phyloP scores from a whole-genome alignment of 2,888 invertebrate species.

The Polyommatus icarus region DNA sequence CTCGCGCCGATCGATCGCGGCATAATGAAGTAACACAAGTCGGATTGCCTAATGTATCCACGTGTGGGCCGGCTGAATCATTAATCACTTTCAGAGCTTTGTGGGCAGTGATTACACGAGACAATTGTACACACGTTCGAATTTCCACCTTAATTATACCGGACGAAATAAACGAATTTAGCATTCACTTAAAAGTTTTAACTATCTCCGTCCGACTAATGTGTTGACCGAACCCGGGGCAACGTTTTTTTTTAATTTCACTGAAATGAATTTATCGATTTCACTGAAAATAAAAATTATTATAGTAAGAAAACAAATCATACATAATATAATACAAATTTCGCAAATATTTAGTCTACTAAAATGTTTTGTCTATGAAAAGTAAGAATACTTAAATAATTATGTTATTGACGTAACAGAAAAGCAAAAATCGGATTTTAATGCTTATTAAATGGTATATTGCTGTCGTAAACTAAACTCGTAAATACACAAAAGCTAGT shows the following conservation, averaged over 20 bases:
- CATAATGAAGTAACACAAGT: slow-evolving; percentile 39
- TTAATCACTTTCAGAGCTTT: slow-evolving; percentile 59
- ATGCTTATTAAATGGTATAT: background rate
- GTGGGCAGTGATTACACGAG: slow-evolving; percentile 44
- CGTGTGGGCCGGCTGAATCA: slow-evolving; percentile 47
- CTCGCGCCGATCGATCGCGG: slow-evolving; percentile 27
- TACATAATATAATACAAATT: background rate
- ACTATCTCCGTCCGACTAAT: background rate
- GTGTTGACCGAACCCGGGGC: background rate
- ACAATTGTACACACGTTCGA: slow-evolving; percentile 42
- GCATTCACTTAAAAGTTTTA: background rate
- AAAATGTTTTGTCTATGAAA: background rate
- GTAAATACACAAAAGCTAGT: background rate
- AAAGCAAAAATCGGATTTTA: background rate
- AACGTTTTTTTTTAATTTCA: background rate
- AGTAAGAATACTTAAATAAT: background rate
- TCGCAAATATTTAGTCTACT: background rate
- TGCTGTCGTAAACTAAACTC: background rate
- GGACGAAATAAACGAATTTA: slow-evolving; percentile 7
- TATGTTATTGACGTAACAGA: background rate
- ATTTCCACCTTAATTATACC: slow-evolving; percentile 30
- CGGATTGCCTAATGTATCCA: slow-evolving; percentile 41
- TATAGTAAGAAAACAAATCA: background rate
- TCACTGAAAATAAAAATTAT: background rate
- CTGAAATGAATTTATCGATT: background rate